Percentiles rank a stretch among this genome's conserved stretches.
phyloP scores from a whole-genome alignment of 1,140 invertebrate species.

The Drosophila paulistorum region DNA sequence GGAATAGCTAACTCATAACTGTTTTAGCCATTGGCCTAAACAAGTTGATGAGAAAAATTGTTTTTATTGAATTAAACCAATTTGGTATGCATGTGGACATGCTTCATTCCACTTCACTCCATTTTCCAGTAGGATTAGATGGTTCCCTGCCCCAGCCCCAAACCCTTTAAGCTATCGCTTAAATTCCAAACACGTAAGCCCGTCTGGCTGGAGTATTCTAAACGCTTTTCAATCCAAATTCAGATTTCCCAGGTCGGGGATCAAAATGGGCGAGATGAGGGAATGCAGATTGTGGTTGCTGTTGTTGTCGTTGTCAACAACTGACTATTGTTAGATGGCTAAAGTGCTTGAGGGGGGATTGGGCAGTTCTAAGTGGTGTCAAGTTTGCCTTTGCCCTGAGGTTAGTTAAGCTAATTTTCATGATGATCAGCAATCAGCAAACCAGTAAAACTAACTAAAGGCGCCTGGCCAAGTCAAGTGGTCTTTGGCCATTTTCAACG shows the following conservation, averaged over 20 bases:
- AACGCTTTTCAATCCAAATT: constrained; percentile 67
- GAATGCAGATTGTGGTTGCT: constrained; percentile 22
- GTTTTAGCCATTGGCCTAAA: constrained; percentile 35
- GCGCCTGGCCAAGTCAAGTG: constrained; percentile 46
- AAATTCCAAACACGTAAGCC: constrained; percentile 61
- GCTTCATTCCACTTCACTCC: not conserved
- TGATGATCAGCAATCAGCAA: constrained; percentile 3
- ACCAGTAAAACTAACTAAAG: constrained; percentile 21
- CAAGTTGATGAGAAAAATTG: constrained; percentile 58
- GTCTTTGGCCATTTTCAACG: constrained; percentile 15
- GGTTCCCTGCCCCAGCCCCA: not conserved
- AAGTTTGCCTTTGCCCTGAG: constrained; percentile 38
- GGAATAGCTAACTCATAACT: constrained; percentile 71
- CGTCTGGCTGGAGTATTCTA: constrained; percentile 44
- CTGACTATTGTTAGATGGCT: constrained; percentile 38
- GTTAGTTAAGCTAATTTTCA: constrained; percentile 57
- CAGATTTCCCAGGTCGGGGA: constrained; percentile 55
- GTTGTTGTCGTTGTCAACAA: constrained; percentile 53
- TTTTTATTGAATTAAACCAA: constrained; percentile 73
- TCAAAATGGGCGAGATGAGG: constrained; percentile 15
- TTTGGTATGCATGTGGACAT: constrained; percentile 62
- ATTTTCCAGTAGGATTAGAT: constrained; percentile 5
- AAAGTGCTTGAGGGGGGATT: not conserved
- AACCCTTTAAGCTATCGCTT: constrained; percentile 14
- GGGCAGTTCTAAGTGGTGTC: constrained; percentile 5